These are phyloP conservation scores for Callosobruchus maculatus DNA, from an alignment of 2,888 invertebrate genomes.

Conservation along the genomic window DNA sequence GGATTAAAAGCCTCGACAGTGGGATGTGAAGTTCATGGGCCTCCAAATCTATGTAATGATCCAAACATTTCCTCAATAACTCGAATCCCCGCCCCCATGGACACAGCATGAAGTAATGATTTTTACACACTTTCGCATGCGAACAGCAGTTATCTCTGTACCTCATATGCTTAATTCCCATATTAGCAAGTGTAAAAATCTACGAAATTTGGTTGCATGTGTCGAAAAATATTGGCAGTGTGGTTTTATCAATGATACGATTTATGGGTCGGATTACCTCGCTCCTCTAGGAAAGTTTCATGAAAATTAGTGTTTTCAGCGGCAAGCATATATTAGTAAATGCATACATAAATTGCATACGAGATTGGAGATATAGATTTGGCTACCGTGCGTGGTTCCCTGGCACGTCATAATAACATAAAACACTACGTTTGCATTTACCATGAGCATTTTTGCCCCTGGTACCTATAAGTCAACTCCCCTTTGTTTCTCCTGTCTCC, in stretches of 20 bases:
- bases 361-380: neutral
- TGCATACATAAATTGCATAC: neutral
- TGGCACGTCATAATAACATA: neutral
- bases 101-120: neutral
- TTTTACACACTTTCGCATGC: neutral
- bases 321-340: neutral
- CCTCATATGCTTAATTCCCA: neutral
- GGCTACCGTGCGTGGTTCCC: neutral
- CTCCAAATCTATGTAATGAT: neutral
- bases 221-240: neutral
- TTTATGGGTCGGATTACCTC: neutral
- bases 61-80: neutral
- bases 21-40: too few species aligned
- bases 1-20: too few species aligned
- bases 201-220: neutral
- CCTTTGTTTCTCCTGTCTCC: too few species aligned
- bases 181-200: neutral
- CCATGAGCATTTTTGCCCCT: neutral
- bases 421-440: neutral
- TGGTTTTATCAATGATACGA: neutral
- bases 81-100: neutral
- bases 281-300: neutral
- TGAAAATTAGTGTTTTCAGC: neutral
- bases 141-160: neutral
- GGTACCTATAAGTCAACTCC: neutral